Percentiles rank a stretch among this genome's conserved stretches.
Evolutionary conservation across 2,113 vertebrate species (phyloP).

Genomic region (Chitala chitala): DNA sequence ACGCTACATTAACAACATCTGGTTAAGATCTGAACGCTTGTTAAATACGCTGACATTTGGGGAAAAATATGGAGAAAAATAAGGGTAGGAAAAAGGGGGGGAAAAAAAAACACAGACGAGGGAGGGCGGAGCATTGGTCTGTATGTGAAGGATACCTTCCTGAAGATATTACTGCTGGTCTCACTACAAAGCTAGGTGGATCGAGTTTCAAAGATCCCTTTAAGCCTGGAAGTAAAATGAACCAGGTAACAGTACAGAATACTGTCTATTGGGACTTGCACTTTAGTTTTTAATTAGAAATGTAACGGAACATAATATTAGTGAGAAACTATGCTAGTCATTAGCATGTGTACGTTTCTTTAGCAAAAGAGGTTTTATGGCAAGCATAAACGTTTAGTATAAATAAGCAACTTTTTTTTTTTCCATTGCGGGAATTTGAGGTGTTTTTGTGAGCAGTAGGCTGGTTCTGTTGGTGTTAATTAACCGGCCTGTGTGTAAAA

Average conservation of each 20-base stretch:
- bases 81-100: conserved; percentile 38
- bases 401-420: too few species aligned
- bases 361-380: too few species aligned
- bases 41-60: conserved; percentile 71
- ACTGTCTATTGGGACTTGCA: conserved; percentile 65
- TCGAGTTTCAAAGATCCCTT: conserved; percentile 67
- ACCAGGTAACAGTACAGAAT: conserved; percentile 52
- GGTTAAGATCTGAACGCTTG: conserved; percentile 78
- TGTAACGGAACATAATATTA: background rate
- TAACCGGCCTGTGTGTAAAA: conserved; percentile 11
- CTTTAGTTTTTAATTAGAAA: conserved; percentile 48
- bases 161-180: conserved; percentile 69
- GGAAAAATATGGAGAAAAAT: too few species aligned
- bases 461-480: background rate
- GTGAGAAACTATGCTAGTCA: conserved; percentile 26
- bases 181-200: conserved; percentile 63
- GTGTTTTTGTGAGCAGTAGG: background rate
- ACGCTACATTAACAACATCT: conserved; percentile 78
- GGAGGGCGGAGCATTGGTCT: conserved; percentile 59
- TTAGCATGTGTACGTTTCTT: too few species aligned
- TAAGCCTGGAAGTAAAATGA: conserved; percentile 58
- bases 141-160: conserved; percentile 71
- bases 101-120: too few species aligned
- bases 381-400: too few species aligned
- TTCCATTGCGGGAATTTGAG: too few species aligned